Conservation (phyloP, 2,113 vertebrate genomes). For the Labeo catla region DNA sequence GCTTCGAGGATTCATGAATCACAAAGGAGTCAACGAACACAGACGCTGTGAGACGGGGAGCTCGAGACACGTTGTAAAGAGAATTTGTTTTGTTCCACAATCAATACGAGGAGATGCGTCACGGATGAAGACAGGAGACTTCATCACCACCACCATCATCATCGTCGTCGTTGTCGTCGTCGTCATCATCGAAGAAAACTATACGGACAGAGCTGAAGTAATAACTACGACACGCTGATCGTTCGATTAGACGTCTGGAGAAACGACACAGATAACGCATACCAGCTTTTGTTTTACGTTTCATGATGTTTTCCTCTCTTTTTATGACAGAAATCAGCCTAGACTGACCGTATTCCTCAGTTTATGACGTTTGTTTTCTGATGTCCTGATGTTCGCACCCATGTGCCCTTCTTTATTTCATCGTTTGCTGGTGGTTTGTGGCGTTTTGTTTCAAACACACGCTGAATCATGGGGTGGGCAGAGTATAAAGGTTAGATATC, state of each 20-base stretch:
- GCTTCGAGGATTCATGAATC: slow-evolving; percentile 86
- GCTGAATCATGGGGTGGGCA: slow-evolving; percentile 88
- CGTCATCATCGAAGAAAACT: slow-evolving; percentile 11
- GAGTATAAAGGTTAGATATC: slow-evolving; percentile 99
- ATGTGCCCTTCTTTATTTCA: slow-evolving; percentile 1
- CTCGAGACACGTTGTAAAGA: slow-evolving; percentile 77
- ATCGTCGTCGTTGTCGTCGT: not conserved
- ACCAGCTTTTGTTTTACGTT: not conserved
- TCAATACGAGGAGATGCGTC: slow-evolving; percentile 71
- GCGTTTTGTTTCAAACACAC: slow-evolving; percentile 75
- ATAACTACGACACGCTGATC: slow-evolving; percentile 62
- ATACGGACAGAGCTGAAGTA: slow-evolving; percentile 74
- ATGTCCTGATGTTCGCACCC: slow-evolving; percentile 69
- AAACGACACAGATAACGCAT: not conserved
- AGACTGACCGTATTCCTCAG: slow-evolving; percentile 72
- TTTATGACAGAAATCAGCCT: slow-evolving; percentile 86
- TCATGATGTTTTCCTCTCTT: slow-evolving; percentile 77
- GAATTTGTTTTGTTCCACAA: slow-evolving; percentile 72
- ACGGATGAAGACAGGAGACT: slow-evolving; percentile 72
- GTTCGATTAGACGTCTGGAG: not conserved
- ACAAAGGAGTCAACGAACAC: slow-evolving; percentile 74
- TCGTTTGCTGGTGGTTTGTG: slow-evolving; percentile 59
- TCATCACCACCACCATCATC: slow-evolving; percentile 4
- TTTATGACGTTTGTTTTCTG: slow-evolving; percentile 81
- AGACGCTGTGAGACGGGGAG: slow-evolving; percentile 79